Evolutionary conservation across 2,888 invertebrate genomes (phyloP).

Genomic region (Prosapia bicincta): DNA sequence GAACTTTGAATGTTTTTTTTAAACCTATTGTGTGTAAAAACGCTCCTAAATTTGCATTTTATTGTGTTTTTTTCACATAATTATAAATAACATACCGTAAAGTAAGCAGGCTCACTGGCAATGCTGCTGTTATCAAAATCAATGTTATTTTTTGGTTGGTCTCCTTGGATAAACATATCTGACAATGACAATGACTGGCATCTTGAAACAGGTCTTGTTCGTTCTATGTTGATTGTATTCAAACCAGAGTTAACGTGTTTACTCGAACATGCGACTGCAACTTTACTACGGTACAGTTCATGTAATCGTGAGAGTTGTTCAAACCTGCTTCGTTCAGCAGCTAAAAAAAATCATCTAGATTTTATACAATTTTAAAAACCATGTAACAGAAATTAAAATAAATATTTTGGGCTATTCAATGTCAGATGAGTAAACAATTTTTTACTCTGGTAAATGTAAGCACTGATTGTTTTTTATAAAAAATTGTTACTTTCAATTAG

Average conservation of each 20-base stretch:
- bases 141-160: conserved; percentile 20
- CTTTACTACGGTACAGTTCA: conserved; percentile 74
- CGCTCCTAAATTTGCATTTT: no score
- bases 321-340: conserved; percentile 46
- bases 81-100: conserved; percentile 35
- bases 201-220: conserved; percentile 50
- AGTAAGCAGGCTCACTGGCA: conserved; percentile 80
- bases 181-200: conserved; percentile 68
- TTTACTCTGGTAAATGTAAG: no score
- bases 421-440: no score
- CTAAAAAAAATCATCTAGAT: conserved; percentile 1
- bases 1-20: no score
- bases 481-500: no score
- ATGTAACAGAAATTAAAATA: no score
- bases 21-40: no score
- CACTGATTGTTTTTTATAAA: no score
- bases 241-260: not conserved
- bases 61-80: no score
- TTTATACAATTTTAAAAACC: no score
- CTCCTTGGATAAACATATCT: conserved; percentile 59
- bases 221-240: conserved; percentile 1
- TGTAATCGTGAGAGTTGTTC: conserved; percentile 78
- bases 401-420: no score
- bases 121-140: conserved; percentile 66
- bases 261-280: conserved; percentile 60